Conservation (phyloP, 2,797 vertebrate species). For the Pangasius sanitwongsei region DNA sequence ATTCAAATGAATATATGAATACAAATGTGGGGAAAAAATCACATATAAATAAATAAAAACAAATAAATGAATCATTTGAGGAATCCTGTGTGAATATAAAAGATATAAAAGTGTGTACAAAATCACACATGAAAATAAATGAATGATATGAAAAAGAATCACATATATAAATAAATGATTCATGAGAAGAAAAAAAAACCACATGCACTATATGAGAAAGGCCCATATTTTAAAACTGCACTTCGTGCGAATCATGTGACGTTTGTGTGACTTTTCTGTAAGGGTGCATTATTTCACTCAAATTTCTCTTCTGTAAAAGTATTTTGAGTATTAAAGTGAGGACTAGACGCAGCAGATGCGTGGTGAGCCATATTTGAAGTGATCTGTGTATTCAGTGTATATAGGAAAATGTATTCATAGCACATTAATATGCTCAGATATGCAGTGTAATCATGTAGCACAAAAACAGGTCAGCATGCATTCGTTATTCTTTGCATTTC, state of each 20-base stretch:
- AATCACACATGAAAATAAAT: neutral
- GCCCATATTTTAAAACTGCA: neutral
- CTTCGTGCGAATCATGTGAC: neutral
- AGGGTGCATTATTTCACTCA: neutral
- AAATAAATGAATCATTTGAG: too few relatives aligned
- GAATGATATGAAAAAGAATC: neutral
- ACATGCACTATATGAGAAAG: neutral
- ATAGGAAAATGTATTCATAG: neutral
- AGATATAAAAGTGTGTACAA: too few relatives aligned
- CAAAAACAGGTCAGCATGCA: neutral
- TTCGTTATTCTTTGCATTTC: neutral
- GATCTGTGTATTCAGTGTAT: neutral
- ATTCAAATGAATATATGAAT: too few relatives aligned
- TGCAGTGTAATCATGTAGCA: neutral
- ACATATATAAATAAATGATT: neutral
- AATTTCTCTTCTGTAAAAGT: neutral
- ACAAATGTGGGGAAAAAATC: too few relatives aligned
- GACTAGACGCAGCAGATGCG: neutral
- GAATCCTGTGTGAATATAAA: too few relatives aligned
- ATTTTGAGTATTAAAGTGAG: neutral
- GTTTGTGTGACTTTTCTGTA: neutral
- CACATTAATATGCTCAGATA: neutral
- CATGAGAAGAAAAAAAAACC: neutral
- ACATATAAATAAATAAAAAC: too few relatives aligned
- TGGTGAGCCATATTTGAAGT: neutral